Conservation (phyloP, 2,888 invertebrate genomes). For the Drosophila ezoana region DNA sequence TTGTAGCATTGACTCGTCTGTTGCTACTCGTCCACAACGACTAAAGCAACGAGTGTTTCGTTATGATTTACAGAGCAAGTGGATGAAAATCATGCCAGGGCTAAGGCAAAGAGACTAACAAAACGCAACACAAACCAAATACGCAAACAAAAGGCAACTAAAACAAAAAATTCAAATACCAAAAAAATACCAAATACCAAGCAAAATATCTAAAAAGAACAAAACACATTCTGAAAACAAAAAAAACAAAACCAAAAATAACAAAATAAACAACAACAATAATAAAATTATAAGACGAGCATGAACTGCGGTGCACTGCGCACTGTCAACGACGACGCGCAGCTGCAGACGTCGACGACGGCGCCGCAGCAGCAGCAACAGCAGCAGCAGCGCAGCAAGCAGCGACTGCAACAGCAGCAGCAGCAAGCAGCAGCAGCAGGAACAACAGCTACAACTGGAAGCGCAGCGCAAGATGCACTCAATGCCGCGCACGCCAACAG, state of each 20-base stretch:
- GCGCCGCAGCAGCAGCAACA: constrained; percentile 34
- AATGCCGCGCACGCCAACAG: constrained; percentile 65
- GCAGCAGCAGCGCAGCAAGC: constrained; percentile 31
- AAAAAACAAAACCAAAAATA: constrained; percentile 26
- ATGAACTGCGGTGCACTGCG: constrained; percentile 85
- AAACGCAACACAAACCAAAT: constrained; percentile 53
- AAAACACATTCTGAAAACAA: constrained; percentile 4
- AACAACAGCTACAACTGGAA: constrained; percentile 38
- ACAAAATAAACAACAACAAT: constrained; percentile 1
- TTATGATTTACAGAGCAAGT: constrained; percentile 36
- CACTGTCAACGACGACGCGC: constrained; percentile 78
- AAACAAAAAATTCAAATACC: constrained; percentile 37
- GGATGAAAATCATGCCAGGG: constrained; percentile 51
- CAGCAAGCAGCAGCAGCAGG: constrained; percentile 28
- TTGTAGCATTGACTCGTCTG: neutral
- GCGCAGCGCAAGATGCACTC: constrained; percentile 64
- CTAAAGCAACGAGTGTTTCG: constrained; percentile 8
- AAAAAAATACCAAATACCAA: constrained; percentile 53
- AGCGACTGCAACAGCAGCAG: constrained; percentile 27
- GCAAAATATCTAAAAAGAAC: constrained; percentile 7
- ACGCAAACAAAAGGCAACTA: constrained; percentile 28
- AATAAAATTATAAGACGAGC: constrained; percentile 16
- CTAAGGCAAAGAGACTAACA: constrained; percentile 47
- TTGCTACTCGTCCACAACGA: neutral
- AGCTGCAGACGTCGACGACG: constrained; percentile 43